Conservation (phyloP, 2,113 vertebrate species). For the Cavia porcellus region DNA sequence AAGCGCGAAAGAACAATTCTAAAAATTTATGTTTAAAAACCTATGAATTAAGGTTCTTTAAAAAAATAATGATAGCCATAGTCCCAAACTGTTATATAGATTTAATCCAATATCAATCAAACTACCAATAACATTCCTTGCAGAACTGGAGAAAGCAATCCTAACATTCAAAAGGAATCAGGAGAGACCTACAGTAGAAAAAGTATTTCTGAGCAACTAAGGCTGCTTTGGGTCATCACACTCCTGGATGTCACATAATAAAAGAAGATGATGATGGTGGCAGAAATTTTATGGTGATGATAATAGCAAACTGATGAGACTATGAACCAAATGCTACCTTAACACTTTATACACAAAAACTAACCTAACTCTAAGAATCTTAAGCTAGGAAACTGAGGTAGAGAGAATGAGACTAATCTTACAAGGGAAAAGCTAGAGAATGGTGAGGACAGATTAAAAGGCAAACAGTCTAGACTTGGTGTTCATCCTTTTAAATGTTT, state of each 20-base stretch:
- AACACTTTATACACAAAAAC: not conserved
- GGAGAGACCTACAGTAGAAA: not conserved
- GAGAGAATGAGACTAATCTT: constrained; percentile 14
- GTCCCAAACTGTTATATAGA: not conserved
- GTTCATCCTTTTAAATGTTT: not conserved
- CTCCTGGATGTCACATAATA: not conserved
- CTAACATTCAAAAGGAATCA: not conserved
- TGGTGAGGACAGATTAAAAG: not conserved
- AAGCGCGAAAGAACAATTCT: not conserved
- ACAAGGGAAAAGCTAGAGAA: not conserved
- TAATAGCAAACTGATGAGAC: not conserved
- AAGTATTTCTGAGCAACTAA: not conserved
- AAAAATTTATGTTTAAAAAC: constrained; percentile 33
- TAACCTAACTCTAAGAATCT: not conserved
- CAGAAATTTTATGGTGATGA: not conserved
- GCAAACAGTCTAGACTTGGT: not conserved
- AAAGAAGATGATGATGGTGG: not conserved
- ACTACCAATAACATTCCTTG: not conserved
- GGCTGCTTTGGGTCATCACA: not conserved
- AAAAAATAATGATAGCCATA: not conserved
- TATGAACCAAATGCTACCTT: not conserved
- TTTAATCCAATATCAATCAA: not conserved
- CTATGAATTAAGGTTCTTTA: constrained; percentile 3
- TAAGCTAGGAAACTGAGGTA: not conserved
- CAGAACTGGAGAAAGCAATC: not conserved